Evolutionary conservation across 2,113 vertebrate genomes (phyloP), one percentile per base, ranked within the genome.

Genomic region (Alethe castanea): DNA sequence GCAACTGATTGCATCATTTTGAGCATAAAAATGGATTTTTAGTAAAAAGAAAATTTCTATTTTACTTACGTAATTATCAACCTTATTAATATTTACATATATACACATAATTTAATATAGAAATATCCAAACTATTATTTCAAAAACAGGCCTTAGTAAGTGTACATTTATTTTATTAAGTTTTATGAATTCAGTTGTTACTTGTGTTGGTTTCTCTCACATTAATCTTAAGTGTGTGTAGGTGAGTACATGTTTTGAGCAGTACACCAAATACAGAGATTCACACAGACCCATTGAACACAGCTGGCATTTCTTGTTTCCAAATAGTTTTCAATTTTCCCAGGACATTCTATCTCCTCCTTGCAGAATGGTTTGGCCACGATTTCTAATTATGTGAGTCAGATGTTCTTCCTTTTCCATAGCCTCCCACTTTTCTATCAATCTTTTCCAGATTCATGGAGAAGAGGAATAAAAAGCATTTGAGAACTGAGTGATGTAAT

Each of bases 401-500:
- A 96, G 86, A 96, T 86, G 93, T 94, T 93, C 94, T 94, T 96
- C 76, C 53, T 92, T 84, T 96, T 95, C 86, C 88, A 78, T 8
- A 86, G n/a, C 88, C 94, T 97, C 95, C 94, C 88, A 96, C 93
- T 96, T 93, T 25, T 2, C 31, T 81, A 86, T 86, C 40, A 83
- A 86, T 95, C 53, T 40, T 81, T 96, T 96, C 94, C 94, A 95
- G 90, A 96, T 88, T 90, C 9, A 10, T 11, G 20, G 31, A 88
- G 61, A 45, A 79, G 23, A 93, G 48, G 72, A 94, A 71, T 69
- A 60, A 5, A 74, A 62, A 66, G 40, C 26, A 52, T 25, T 88
- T 81, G 54, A 86, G 62, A 93, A 88, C 5, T 40, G 38, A 81
- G 31, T 1, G 1, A 33, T 45, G 26, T 29, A 60, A 59, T 70